A percentile compares a stretch with the other conserved stretches of the same genome.
Evolutionary conservation across 2,113 vertebrate species (phyloP).

Genomic region (Tenrec ecaudatus): DNA sequence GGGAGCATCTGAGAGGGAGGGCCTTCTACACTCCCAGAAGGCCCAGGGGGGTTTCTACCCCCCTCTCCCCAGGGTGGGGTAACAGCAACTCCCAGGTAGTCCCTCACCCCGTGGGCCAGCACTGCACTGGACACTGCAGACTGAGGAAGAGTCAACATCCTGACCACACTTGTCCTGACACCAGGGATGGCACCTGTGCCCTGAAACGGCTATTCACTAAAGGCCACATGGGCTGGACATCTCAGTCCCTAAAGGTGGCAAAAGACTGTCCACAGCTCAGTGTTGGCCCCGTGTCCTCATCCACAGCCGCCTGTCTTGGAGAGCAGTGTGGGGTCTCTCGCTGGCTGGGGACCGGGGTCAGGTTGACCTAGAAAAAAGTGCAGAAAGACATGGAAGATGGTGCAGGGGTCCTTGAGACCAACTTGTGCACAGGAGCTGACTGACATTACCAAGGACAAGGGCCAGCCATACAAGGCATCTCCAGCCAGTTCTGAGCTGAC

Average conservation of each 20-base stretch:
- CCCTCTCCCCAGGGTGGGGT: no score
- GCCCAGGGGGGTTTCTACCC: no score
- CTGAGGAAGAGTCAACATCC: background rate
- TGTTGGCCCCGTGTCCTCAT: background rate
- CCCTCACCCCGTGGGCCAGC: rapidly evolving
- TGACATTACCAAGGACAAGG: no score
- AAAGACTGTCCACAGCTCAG: background rate
- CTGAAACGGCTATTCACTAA: background rate
- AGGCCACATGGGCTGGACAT: no score
- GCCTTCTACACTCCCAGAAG: background rate
- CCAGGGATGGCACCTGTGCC: background rate
- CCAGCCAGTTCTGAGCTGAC: background rate
- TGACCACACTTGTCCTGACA: background rate
- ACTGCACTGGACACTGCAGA: background rate
- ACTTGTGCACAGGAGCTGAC: background rate
- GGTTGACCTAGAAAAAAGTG: background rate
- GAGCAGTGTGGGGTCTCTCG: rapidly evolving
- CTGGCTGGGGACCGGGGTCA: no score
- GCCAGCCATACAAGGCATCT: rapidly evolving
- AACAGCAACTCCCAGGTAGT: background rate
- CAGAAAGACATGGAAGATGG: background rate
- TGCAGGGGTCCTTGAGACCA: background rate
- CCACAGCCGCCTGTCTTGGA: background rate
- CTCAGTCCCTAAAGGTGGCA: background rate
- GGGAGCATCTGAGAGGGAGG: background rate